Evolutionary conservation across 2,113 vertebrate species (phyloP).

Genomic region (Emydura subglobosa): DNA sequence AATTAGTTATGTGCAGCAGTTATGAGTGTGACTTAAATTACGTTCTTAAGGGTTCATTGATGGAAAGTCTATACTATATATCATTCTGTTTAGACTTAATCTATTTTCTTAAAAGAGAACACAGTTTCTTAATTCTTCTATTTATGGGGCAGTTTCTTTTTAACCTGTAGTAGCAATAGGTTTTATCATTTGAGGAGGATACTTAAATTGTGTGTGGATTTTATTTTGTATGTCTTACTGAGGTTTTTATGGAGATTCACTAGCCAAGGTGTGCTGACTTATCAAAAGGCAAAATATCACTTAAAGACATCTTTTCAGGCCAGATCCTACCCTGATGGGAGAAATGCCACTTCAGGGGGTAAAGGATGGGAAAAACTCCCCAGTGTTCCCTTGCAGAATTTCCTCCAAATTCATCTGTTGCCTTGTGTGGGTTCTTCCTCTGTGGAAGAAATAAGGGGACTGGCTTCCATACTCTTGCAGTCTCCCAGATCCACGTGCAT

Average conservation of each 20-base stretch:
- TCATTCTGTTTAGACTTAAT: neutral
- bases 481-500: neutral
- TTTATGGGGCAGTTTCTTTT: neutral
- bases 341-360: neutral
- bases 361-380: neutral
- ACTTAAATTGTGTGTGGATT: neutral
- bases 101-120: neutral
- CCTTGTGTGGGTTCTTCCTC: neutral
- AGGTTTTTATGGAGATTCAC: neutral
- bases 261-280: neutral
- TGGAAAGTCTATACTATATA: neutral
- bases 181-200: neutral
- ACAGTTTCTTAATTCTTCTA: neutral
- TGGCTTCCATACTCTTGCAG: neutral
- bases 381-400: neutral
- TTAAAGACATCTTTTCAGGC: neutral
- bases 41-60: neutral
- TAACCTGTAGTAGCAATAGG: neutral
- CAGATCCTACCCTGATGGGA: neutral
- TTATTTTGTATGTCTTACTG: neutral
- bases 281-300: neutral
- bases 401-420: neutral
- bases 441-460: no score
- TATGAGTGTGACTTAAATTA: neutral
- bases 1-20: neutral